These are phyloP conservation scores for Macaria notata DNA, from an alignment of 2,888 invertebrate genomes.

Conservation along the genomic window DNA sequence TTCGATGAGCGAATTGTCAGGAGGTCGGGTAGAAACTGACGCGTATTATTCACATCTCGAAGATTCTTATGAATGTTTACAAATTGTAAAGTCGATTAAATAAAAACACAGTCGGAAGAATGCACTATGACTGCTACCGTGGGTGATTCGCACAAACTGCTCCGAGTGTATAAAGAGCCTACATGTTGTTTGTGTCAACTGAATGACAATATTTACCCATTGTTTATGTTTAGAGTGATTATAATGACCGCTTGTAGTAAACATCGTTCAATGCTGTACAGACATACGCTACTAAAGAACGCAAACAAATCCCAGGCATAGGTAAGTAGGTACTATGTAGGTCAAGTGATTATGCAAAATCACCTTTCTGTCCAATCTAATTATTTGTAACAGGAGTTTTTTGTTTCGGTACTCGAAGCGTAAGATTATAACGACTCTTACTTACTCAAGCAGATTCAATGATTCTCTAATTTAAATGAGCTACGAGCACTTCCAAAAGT, in stretches of 20 bases:
- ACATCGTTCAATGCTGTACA: neutral
- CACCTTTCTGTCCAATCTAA: no score
- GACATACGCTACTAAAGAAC: no score
- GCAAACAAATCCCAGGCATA: no score
- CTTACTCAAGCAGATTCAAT: no score
- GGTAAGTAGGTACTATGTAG: no score
- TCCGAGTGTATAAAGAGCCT: conserved; percentile 44
- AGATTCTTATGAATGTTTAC: conserved; percentile 46
- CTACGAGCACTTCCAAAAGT: no score
- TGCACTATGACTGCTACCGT: conserved; percentile 39
- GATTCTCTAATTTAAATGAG: no score
- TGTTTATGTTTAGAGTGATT: conserved; percentile 4
- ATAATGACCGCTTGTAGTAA: conserved; percentile 1
- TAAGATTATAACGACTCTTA: no score
- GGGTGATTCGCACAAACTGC: conserved; percentile 48
- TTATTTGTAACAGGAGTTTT: no score
- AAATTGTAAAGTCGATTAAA: conserved; percentile 46
- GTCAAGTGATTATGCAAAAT: no score
- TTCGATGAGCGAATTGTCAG: conserved; percentile 45
- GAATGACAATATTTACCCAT: conserved; percentile 41
- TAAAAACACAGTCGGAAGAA: conserved; percentile 45
- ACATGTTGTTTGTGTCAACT: conserved; percentile 31
- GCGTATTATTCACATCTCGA: conserved; percentile 2
- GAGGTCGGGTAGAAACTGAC: conserved; percentile 47
- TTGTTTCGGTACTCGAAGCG: no score